Conservation (phyloP, 2,888 invertebrate genomes). For the Sphecodes monilicornis region DNA sequence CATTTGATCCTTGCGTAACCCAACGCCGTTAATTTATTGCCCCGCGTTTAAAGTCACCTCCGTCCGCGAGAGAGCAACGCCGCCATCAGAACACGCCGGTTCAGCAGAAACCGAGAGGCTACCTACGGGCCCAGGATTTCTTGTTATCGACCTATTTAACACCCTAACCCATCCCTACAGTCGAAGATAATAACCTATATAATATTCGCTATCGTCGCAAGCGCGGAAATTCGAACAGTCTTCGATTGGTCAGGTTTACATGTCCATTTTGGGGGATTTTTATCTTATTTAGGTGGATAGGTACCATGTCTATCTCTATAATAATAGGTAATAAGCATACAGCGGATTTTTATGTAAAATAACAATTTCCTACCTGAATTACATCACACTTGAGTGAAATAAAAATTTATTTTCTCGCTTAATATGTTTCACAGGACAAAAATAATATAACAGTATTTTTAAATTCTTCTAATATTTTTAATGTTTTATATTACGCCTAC, state of each 20-base stretch:
- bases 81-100: slow-evolving; percentile 62
- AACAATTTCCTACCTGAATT: not conserved
- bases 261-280: no score
- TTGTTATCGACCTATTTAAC: slow-evolving; percentile 76
- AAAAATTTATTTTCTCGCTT: no score
- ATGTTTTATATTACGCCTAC: no score
- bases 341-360: not conserved
- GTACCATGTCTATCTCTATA: no score
- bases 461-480: no score
- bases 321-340: no score
- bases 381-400: not conserved
- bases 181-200: not conserved
- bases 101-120: slow-evolving; percentile 67
- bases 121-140: slow-evolving; percentile 69
- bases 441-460: no score
- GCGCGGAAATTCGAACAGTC: not conserved
- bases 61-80: slow-evolving; percentile 76
- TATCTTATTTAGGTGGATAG: no score
- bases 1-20: slow-evolving; percentile 85
- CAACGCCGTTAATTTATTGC: slow-evolving; percentile 85
- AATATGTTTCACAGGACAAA: no score
- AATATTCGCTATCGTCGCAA: not conserved
- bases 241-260: not conserved
- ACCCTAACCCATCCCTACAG: slow-evolving; percentile 18
- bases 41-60: slow-evolving; percentile 84